Evolutionary conservation across 1,140 invertebrate species (phyloP).

Genomic region (Streblospio benedicti): DNA sequence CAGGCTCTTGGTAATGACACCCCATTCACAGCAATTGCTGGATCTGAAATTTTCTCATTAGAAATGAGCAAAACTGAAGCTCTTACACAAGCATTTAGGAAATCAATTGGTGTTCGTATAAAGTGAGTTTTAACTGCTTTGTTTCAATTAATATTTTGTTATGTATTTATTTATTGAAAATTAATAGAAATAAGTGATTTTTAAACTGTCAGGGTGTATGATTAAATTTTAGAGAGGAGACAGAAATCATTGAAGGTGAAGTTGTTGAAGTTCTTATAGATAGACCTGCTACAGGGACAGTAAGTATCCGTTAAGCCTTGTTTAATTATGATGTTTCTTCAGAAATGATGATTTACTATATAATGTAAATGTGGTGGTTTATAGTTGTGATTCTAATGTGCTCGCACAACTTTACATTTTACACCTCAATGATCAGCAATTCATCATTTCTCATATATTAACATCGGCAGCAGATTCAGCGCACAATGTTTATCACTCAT

Average conservation of each 20-base stretch:
- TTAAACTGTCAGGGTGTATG: background rate
- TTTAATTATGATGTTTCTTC: constrained; percentile 2
- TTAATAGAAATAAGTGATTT: constrained; percentile 20
- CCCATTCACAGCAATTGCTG: constrained; percentile 95
- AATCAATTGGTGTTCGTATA: constrained; percentile 94
- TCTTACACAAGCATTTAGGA: constrained; percentile 89
- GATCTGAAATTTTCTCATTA: constrained; percentile 94
- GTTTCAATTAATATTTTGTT: background rate
- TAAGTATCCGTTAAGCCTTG: constrained; percentile 36
- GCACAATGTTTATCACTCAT: too few species aligned
- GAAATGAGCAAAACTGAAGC: constrained; percentile 99
- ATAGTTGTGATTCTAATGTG: too few species aligned
- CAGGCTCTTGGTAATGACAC: constrained; percentile 89
- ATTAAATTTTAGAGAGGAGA: constrained; percentile 67
- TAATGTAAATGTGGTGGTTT: too few species aligned
- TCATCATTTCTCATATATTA: too few species aligned
- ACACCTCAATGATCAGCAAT: too few species aligned
- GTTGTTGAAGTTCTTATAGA: constrained; percentile 97
- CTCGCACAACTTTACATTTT: background rate
- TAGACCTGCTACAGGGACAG: constrained; percentile 75
- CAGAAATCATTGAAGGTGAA: constrained; percentile 97
- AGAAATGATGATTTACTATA: background rate
- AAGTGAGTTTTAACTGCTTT: constrained; percentile 58
- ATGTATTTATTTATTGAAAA: background rate
- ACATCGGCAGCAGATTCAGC: too few species aligned